phyloP scores from a whole-genome alignment of 2,797 vertebrate species.

The Chelidonichthys spinosus region DNA sequence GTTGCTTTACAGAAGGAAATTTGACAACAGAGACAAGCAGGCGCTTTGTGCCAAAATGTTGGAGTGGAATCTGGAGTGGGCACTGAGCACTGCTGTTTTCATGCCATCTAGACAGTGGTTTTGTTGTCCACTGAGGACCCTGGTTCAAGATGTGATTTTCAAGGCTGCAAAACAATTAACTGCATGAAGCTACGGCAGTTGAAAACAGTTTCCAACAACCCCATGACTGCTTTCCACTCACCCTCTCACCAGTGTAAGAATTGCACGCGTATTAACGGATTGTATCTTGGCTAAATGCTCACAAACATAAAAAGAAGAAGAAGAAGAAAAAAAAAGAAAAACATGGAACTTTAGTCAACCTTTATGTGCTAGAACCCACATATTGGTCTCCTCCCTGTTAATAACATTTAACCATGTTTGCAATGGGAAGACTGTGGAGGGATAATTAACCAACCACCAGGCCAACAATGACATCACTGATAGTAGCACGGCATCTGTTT shows the following conservation, averaged over 20 bases:
- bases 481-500: not conserved
- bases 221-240: not conserved
- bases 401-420: conserved; percentile 20
- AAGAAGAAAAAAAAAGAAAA: not conserved
- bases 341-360: not conserved
- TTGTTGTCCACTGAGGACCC: conserved; percentile 49
- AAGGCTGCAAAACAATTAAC: conserved; percentile 49
- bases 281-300: not conserved
- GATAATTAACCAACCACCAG: conserved; percentile 16
- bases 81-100: conserved; percentile 43
- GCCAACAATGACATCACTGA: conserved; percentile 15
- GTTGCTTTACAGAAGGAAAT: conserved; percentile 27
- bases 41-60: conserved; percentile 57
- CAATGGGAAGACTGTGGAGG: not conserved
- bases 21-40: conserved; percentile 56
- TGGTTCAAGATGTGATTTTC: conserved; percentile 41
- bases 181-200: conserved; percentile 21
- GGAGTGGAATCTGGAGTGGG: conserved; percentile 67
- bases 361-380: conserved; percentile 4
- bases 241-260: not conserved
- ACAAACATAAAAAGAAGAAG: not conserved
- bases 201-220: conserved; percentile 24
- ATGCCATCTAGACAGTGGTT: conserved; percentile 60
- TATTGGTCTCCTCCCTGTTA: not conserved
- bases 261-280: not conserved